phyloP scores from a whole-genome alignment of 2,797 vertebrate species.

The Meriones psammophilus region DNA sequence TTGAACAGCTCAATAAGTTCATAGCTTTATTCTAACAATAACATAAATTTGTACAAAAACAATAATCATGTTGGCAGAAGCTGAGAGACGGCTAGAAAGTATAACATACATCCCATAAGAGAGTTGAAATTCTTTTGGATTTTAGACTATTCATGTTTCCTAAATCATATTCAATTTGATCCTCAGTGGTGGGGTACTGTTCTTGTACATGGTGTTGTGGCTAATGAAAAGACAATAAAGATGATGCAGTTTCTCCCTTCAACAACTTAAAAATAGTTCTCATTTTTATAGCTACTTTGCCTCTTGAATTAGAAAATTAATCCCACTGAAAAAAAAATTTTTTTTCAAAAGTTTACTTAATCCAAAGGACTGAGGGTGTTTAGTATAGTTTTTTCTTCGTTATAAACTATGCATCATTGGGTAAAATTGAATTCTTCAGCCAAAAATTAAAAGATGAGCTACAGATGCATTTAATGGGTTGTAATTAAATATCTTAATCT shows the following conservation, averaged over 20 bases:
- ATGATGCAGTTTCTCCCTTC: neutral
- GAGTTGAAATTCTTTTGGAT: neutral
- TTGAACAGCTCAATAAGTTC: neutral
- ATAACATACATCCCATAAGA: neutral
- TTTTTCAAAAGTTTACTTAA: neutral
- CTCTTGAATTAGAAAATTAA: slow-evolving; percentile 46
- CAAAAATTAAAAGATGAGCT: slow-evolving; percentile 19
- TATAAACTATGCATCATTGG: neutral
- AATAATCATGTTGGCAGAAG: neutral
- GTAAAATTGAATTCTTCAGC: neutral
- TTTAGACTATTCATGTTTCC: neutral
- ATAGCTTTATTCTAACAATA: neutral
- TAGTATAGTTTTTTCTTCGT: neutral
- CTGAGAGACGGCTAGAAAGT: neutral
- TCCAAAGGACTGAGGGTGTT: neutral
- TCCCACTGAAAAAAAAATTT: neutral
- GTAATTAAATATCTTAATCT: slow-evolving; percentile 8
- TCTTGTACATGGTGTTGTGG: neutral
- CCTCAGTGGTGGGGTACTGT: neutral
- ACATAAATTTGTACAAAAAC: neutral
- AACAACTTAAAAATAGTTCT: slow-evolving; percentile 3
- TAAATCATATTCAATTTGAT: neutral
- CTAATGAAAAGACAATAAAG: neutral
- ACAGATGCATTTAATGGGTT: slow-evolving; percentile 10
- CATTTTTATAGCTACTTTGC: neutral